phyloP scores from a whole-genome alignment of 92 coral and sea anemone species.

The Bergia puertoricense region DNA sequence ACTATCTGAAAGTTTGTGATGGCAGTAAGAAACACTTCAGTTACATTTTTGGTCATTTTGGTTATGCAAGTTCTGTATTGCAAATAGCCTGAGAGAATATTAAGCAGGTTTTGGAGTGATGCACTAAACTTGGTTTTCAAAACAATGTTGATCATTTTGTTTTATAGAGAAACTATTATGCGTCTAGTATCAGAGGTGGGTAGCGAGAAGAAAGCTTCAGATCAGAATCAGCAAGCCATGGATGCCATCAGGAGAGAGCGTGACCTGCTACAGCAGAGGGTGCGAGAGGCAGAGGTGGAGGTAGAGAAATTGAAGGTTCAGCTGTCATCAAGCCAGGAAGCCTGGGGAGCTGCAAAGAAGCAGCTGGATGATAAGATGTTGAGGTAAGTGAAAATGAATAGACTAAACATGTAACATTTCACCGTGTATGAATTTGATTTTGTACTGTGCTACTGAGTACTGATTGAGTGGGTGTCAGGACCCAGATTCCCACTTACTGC shows the following conservation, averaged over 20 bases:
- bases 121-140: too few relatives aligned
- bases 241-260: slow-evolving; percentile 74
- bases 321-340: slow-evolving; percentile 93
- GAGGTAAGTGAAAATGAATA: slow-evolving; percentile 50
- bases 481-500: too few relatives aligned
- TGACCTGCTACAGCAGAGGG: slow-evolving; percentile 81
- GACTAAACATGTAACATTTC: background rate
- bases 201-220: slow-evolving; percentile 91
- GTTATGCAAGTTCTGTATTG: too few relatives aligned
- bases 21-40: too few relatives aligned
- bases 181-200: slow-evolving; percentile 97
- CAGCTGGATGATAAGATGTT: slow-evolving; percentile 78
- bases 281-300: slow-evolving; percentile 86
- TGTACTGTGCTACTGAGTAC: background rate
- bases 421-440: background rate
- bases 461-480: background rate
- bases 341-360: slow-evolving; percentile 82
- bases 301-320: slow-evolving; percentile 78
- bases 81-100: too few relatives aligned
- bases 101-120: too few relatives aligned
- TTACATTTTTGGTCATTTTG: too few relatives aligned
- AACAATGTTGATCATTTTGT: background rate
- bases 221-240: slow-evolving; percentile 71
- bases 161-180: slow-evolving; percentile 90
- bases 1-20: too few relatives aligned